Evolutionary conservation across 2,888 invertebrate genomes (phyloP).

Genomic region (Hirtodrosophila confusa): DNA sequence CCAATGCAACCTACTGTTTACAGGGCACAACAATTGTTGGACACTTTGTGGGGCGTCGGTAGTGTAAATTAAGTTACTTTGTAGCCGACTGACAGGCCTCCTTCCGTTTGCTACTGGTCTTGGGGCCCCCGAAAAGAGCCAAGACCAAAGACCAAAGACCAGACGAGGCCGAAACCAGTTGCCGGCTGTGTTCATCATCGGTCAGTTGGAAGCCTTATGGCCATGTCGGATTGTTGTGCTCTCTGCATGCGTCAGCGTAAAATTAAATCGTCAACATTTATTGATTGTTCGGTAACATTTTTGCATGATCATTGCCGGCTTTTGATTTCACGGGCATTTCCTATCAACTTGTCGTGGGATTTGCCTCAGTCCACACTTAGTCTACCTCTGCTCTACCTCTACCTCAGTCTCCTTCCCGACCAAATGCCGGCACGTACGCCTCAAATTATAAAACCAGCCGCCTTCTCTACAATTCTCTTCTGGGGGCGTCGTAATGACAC

Average conservation of each 20-base stretch:
- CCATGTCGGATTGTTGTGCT: conserved; percentile 37
- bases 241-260: conserved; percentile 71
- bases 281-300: conserved; percentile 70
- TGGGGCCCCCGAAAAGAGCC: conserved; percentile 33
- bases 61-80: conserved; percentile 79
- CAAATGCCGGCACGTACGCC: conserved; percentile 70
- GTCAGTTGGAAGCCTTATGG: conserved; percentile 42
- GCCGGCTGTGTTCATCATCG: conserved; percentile 42
- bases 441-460: conserved; percentile 53
- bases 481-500: conserved; percentile 68
- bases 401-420: neutral
- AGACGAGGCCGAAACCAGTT: conserved; percentile 54
- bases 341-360: conserved; percentile 66
- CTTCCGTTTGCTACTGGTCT: conserved; percentile 76
- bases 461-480: conserved; percentile 13
- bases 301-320: conserved; percentile 77
- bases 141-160: neutral
- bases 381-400: neutral
- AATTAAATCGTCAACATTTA: conserved; percentile 78
- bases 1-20: neutral
- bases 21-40: conserved; percentile 47
- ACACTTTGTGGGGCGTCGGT: conserved; percentile 39
- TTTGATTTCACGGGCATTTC: conserved; percentile 69
- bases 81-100: conserved; percentile 59
- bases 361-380: conserved; percentile 14